These are phyloP conservation scores for Sepioteuthis lessoniana DNA, from an alignment of 2,888 invertebrate species.

Conservation along the genomic window DNA sequence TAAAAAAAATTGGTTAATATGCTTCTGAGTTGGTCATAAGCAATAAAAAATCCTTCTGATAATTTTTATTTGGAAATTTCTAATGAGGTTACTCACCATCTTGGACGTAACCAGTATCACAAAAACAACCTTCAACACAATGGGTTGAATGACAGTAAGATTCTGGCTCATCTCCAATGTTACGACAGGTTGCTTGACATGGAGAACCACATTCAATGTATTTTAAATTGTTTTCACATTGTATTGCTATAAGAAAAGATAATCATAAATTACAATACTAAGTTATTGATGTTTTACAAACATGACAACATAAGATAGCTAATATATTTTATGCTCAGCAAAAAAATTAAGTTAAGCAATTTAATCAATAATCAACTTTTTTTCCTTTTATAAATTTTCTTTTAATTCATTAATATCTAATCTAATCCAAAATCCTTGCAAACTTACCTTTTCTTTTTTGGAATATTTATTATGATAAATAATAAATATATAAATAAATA, in stretches of 20 bases:
- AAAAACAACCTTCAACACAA: slow-evolving; percentile 71
- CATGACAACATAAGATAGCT: not conserved
- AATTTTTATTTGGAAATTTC: not conserved
- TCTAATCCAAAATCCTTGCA: not conserved
- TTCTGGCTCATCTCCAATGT: slow-evolving; percentile 57
- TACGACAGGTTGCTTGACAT: slow-evolving; percentile 85
- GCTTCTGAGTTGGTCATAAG: not conserved
- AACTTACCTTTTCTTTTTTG: not conserved
- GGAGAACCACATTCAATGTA: slow-evolving; percentile 87
- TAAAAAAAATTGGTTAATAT: too few relatives aligned
- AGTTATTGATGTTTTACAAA: not conserved
- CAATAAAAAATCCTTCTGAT: not conserved
- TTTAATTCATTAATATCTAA: not conserved
- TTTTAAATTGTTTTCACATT: slow-evolving; percentile 87
- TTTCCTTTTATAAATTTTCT: not conserved
- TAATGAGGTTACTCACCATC: slow-evolving; percentile 56
- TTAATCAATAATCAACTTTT: not conserved
- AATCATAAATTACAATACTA: not conserved
- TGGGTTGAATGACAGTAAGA: slow-evolving; percentile 59
- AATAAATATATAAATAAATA: too few relatives aligned
- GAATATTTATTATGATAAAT: too few relatives aligned
- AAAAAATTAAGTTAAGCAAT: not conserved
- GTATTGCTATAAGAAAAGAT: slow-evolving; percentile 81
- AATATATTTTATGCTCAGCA: not conserved
- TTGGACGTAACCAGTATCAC: slow-evolving; percentile 64